Evolutionary conservation across 2,797 vertebrate genomes (phyloP).

Genomic region (Typhlichthys subterraneus): DNA sequence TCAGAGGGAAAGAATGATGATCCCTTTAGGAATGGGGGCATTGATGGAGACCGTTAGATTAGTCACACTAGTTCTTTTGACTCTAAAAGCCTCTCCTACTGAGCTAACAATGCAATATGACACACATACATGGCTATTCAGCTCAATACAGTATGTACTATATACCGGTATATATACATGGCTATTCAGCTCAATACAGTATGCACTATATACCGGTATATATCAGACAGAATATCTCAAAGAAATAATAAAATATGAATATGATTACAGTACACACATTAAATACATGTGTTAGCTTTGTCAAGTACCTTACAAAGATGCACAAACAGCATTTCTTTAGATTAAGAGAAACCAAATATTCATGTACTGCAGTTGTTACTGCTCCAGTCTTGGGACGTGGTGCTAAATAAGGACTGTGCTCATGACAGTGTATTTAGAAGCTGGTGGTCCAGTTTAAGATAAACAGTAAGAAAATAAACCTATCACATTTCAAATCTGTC

Average conservation of each 20-base stretch:
- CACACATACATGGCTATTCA: conserved; percentile 9
- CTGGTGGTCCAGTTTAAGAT: conserved; percentile 26
- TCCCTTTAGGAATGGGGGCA: conserved; percentile 61
- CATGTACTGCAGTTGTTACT: conserved; percentile 13
- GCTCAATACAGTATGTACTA: conserved; percentile 10
- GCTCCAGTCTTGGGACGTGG: conserved; percentile 23
- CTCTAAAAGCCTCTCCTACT: conserved; percentile 46
- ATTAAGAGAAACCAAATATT: conserved; percentile 18
- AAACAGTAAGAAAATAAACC: conserved; percentile 48
- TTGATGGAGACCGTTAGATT: conserved; percentile 62
- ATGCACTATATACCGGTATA: background rate
- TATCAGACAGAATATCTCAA: background rate
- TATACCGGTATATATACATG: conserved; percentile 6
- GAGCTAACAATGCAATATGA: conserved; percentile 18
- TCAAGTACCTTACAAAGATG: conserved; percentile 1
- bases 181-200: conserved; percentile 14
- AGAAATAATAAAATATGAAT: background rate
- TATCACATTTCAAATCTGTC: conserved; percentile 46
- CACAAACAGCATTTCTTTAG: background rate
- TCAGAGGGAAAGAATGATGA: conserved; percentile 73
- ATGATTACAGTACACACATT: background rate
- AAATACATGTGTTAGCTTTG: conserved; percentile 3
- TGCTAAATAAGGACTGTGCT: conserved; percentile 34
- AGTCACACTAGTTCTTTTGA: conserved; percentile 48
- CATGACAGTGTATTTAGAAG: conserved; percentile 42